Conservation (phyloP, 2,113 vertebrate species). For the Percina caprodes region DNA sequence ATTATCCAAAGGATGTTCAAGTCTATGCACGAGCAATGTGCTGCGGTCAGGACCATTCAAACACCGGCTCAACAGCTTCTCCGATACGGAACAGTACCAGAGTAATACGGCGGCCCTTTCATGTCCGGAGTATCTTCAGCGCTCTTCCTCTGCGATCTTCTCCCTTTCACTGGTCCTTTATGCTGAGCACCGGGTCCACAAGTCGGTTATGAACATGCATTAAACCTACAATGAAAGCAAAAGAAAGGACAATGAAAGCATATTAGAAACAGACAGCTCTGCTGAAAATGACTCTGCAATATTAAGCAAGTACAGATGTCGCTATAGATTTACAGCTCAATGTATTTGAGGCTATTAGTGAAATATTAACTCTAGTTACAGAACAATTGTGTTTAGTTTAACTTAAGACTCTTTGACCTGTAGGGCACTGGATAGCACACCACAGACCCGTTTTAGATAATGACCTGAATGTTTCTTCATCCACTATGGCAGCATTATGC, state of each 20-base stretch:
- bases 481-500: too few species aligned
- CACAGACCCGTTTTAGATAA: too few species aligned
- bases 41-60: neutral
- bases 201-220: slow-evolving; percentile 96
- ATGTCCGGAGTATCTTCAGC: neutral
- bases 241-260: neutral
- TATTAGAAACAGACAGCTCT: neutral
- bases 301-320: too few species aligned
- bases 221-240: slow-evolving; percentile 83
- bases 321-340: neutral
- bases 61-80: neutral
- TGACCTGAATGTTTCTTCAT: too few species aligned
- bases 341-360: neutral
- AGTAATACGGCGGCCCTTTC: neutral
- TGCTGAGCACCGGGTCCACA: slow-evolving; percentile 86
- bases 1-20: neutral
- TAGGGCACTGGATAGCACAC: too few species aligned
- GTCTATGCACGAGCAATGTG: too few species aligned
- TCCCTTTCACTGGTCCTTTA: slow-evolving; percentile 58
- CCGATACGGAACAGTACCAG: neutral
- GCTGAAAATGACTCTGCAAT: neutral
- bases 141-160: slow-evolving; percentile 1
- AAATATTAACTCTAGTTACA: neutral
- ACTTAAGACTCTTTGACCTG: too few species aligned
- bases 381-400: neutral